Percentiles rank a stretch among this genome's conserved stretches.
phyloP scores from a whole-genome alignment of 2,888 invertebrate species.

The Rotaria macrura region DNA sequence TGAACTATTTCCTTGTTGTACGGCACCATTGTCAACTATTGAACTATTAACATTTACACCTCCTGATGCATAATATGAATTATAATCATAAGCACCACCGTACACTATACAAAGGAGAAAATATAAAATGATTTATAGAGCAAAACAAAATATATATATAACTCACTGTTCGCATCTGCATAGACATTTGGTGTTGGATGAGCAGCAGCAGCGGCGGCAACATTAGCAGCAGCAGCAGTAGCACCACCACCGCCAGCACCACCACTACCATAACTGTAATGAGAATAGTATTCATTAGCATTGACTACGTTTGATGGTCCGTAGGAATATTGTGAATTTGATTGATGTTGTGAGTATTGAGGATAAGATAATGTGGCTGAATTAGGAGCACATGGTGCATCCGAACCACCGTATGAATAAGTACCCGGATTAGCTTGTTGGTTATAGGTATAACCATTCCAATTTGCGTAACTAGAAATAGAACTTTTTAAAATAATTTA shows the following conservation, averaged over 20 bases:
- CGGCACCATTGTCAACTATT: neutral
- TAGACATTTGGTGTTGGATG: neutral
- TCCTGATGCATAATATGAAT: neutral
- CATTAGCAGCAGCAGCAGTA: no score
- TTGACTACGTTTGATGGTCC: neutral
- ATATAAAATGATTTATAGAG: no score
- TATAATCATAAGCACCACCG: neutral
- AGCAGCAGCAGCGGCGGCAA: no score
- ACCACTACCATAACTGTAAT: neutral
- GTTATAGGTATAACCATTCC: neutral
- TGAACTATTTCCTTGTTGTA: neutral
- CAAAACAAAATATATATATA: neutral
- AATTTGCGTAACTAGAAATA: neutral
- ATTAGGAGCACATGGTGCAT: neutral
- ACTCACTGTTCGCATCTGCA: neutral
- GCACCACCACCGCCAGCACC: no score
- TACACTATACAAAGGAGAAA: neutral
- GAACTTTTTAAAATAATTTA: no score
- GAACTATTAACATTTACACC: neutral
- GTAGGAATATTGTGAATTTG: neutral
- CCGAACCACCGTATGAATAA: neutral
- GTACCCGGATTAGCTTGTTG: neutral
- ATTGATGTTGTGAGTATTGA: neutral
- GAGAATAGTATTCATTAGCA: conserved; percentile 4
- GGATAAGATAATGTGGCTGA: neutral